Base-by-base conservation (phyloP, 2,797 vertebrate species). In the Dicrostonyx torquatus region DNA sequence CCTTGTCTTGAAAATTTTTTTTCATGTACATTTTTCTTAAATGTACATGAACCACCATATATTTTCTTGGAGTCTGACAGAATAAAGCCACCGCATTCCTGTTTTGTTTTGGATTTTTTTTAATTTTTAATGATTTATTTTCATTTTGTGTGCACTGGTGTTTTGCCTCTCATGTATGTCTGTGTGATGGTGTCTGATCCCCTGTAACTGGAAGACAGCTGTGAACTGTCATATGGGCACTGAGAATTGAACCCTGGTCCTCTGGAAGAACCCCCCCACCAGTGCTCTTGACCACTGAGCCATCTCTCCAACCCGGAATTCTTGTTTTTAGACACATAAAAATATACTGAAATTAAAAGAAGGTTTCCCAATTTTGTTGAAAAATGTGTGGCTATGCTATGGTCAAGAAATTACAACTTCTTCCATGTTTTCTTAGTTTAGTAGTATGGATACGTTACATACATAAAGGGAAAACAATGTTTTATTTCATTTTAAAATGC, bases 301-400 rank as follows among this genome's bases (percentile, higher is more conserved):
- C 26, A 75, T 37, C 34, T 86, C 58, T 58, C 3, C 58, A 24
- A 62, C 22, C 5, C 43, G 48, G 83, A 45, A 55, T 73, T 89
- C 53, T 68, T 70, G 6, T 14, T 78, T 78, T 91, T 90, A 62
- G 70, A 45, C 53, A 15, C 40, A 90, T 4, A 31, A 34, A 94
- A 90, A 90, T 78, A 53, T 82, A 90, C 72, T 78, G 62, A 60
- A 93, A 95, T 90, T 94, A 93, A 94, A 90, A 93, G 83, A 64
- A 80, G 75, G 82, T 66, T 89, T 75, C 78, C n/a, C 24, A 84
- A 0, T 73, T 34, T 86, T 95, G 78, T 90, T 77, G 37, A 92
- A 94, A 95, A 90, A 82, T 82, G 64, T 50, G 53, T 86, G n/a
- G 40, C 76, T 88, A 94, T 20, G 40, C 83, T 94, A 40, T 3